Percentiles rank a stretch among this genome's conserved stretches.
Evolutionary conservation across 2,113 vertebrate species (phyloP).

Genomic region (Nesoenas mayeri): DNA sequence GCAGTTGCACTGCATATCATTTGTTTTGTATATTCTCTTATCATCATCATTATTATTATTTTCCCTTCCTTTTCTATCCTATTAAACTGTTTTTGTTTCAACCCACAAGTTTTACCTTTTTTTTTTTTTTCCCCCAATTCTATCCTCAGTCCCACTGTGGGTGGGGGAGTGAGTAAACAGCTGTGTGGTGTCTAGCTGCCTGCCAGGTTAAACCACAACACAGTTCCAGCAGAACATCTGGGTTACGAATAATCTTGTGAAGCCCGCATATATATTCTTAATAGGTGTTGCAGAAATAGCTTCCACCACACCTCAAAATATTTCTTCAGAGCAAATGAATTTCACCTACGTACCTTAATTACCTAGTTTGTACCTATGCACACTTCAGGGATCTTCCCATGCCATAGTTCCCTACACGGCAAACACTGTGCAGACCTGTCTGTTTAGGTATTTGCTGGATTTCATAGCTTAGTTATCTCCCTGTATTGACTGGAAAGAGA

Average conservation of each 20-base stretch:
- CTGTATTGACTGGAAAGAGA: not conserved
- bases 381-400: not conserved
- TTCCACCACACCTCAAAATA: not conserved
- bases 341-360: not conserved
- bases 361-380: not conserved
- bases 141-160: too few relatives aligned
- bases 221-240: not conserved
- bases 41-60: too few relatives aligned
- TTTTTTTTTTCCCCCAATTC: too few relatives aligned
- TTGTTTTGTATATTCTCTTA: too few relatives aligned
- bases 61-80: too few relatives aligned
- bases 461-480: not conserved
- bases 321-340: not conserved
- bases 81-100: too few relatives aligned
- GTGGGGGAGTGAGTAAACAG: too few relatives aligned
- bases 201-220: too few relatives aligned
- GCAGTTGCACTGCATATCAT: too few relatives aligned
- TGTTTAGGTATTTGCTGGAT: not conserved
- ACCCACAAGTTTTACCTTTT: too few relatives aligned
- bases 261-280: not conserved
- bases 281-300: not conserved
- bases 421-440: not conserved
- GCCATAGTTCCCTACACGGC: not conserved
- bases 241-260: not conserved
- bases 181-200: too few relatives aligned